A percentile compares a stretch with the other conserved stretches of the same genome.
These are phyloP conservation scores for Drosophila orena DNA, from an alignment of 1,140 invertebrate genomes.

Conservation along the genomic window DNA sequence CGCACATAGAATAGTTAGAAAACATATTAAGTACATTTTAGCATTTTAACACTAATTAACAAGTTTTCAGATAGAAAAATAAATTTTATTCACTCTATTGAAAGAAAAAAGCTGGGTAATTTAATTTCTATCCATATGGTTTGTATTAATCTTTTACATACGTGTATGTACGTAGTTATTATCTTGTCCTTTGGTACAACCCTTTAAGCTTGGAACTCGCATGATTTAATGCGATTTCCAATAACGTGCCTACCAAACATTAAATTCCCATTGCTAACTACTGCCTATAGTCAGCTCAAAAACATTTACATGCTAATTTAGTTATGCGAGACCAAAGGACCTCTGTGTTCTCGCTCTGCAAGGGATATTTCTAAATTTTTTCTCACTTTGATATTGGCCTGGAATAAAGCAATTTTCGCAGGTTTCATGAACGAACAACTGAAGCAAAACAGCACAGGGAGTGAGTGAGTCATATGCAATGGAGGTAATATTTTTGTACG, in stretches of 20 bases:
- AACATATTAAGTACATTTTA: background rate
- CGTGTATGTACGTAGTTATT: too few species aligned
- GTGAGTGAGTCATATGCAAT: constrained; percentile 71
- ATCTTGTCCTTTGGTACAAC: background rate
- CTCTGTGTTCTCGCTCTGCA: background rate
- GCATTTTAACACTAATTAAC: background rate
- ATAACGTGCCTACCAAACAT: constrained; percentile 7
- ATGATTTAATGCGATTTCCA: background rate
- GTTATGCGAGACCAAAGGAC: constrained; percentile 26
- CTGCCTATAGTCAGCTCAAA: background rate
- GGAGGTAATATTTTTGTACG: constrained; percentile 57
- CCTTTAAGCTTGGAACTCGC: background rate
- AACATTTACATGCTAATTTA: constrained; percentile 71
- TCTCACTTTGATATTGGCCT: background rate
- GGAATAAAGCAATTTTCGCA: constrained; percentile 66
- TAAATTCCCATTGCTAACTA: background rate
- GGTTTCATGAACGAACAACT: constrained; percentile 49
- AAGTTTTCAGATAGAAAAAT: background rate
- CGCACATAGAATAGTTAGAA: background rate
- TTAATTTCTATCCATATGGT: too few species aligned
- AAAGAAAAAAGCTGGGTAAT: background rate
- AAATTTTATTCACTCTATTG: background rate
- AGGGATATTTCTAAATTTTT: constrained; percentile 7
- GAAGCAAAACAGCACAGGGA: constrained; percentile 12
- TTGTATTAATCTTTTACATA: too few species aligned